A percentile compares a stretch with the other conserved stretches of the same genome.
These are phyloP conservation scores for Orius insidiosus DNA, from an alignment of 1,140 invertebrate genomes.

Conservation along the genomic window DNA sequence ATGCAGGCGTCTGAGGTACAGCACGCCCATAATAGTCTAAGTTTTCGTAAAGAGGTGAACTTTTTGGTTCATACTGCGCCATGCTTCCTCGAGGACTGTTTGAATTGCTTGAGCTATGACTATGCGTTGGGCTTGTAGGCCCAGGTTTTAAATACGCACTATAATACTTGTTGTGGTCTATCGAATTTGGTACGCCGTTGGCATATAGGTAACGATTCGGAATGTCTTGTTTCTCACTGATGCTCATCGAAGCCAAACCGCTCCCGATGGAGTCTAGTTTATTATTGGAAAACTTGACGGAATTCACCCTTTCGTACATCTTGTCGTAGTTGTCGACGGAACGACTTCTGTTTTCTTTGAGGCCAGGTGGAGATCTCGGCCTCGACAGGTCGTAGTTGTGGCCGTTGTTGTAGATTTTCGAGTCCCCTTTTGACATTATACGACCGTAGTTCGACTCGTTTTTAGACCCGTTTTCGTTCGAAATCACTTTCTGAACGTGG, in stretches of 20 bases:
- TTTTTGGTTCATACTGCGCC: constrained; percentile 23
- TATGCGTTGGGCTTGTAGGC: constrained; percentile 20
- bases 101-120: constrained; percentile 35
- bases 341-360: constrained; percentile 2
- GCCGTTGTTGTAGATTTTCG: constrained; percentile 6
- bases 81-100: constrained; percentile 40
- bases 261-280: constrained; percentile 29
- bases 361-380: neutral
- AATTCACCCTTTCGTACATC: neutral
- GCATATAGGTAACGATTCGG: constrained; percentile 15
- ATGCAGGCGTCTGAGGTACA: constrained; percentile 33
- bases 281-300: constrained; percentile 4
- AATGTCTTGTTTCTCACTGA: constrained; percentile 18
- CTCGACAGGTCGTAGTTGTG: neutral
- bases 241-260: constrained; percentile 21
- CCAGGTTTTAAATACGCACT: constrained; percentile 19
- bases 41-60: constrained; percentile 60
- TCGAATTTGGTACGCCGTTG: constrained; percentile 15
- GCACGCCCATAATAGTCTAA: constrained; percentile 47
- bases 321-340: neutral
- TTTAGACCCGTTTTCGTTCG: too few species aligned
- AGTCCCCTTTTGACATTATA: constrained; percentile 11
- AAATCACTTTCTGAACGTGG: too few species aligned
- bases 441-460: constrained; percentile 14
- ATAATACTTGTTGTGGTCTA: constrained; percentile 21